Base-by-base conservation (phyloP, 2,888 invertebrate species). In the Tuta absoluta region DNA sequence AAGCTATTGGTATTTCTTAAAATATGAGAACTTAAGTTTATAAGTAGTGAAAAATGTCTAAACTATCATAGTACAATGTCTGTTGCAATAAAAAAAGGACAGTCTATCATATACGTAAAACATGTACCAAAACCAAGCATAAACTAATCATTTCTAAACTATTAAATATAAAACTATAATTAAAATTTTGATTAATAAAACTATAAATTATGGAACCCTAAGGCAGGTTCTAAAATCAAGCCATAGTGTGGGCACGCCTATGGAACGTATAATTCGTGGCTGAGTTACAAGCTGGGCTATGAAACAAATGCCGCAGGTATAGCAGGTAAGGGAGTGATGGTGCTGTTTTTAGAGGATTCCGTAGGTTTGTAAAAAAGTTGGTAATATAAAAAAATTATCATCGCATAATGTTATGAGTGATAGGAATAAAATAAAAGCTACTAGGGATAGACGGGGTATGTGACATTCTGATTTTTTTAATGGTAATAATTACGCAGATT, bases 181-280 rank as follows among this genome's bases (percentile, higher is more conserved):
- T 56, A 56, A 56, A 53, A 56, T 24, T 23, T 56, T 17, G n/a
- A 33, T n/a, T 56, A 17, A 28, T 17, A 53, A 56, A 56, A 53
- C 51, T 53, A 53, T 53, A 56, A 56, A 56, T 14, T 33, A 56
- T 56, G 8, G 56, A 14, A 28, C 56, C 33, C 28, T 24, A 8
- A 12, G 33, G 56, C 45, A 5, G 21, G 21, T 45, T 45, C 17
- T 19, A 48, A 62, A 66, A 66, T 63, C 63, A 66, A 68, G 66
- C 61, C 64, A 63, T 68, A 65, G 62, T 11, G 56, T 21, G 53
- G 21, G 37, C 60, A 66, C 66, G 65, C 68, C 67, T 62, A 64
- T 66, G 57, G 14, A 33, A 63, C 48, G 57, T 63, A 68, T 76
- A 73, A 75, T 77, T 74, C 24, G 19, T 51, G 11, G 2, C 23